Evolutionary conservation across 2,113 vertebrate species (phyloP), one percentile per base, ranked within the genome.

Genomic region (Tenebrosternarchus preto): DNA sequence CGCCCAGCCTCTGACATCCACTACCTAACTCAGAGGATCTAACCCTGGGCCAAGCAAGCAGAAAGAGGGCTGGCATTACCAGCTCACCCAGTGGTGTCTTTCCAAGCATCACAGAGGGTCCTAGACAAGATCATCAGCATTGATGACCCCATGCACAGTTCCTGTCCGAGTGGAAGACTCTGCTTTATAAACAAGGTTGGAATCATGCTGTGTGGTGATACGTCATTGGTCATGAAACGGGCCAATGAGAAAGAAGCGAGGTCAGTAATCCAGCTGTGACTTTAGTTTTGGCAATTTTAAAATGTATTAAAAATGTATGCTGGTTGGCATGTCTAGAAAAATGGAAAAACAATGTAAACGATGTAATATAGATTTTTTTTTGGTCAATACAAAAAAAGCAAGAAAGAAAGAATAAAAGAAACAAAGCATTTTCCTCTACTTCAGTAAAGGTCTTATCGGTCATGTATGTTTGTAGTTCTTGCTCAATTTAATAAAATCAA

Each of bases 1-100:
- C 76, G 33, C 63, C 56, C 24, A 90, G n/a, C 73, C 76, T 87
- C 68, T 76, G 72, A 82, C 93, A 94, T 0, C 66, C 74, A 73
- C 31, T 56, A 64, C 46, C 69, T 15, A 50, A 46, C 19, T 64
- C 68, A 11, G n/a, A 61, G 22, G 39, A 70, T 16, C 36, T 19
- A 78, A 61, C 9, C 27, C 59, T 57, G 27, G 63, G 63, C 60
- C 75, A 78, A 31, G 57, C 22, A 0, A 73, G 6, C 20, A 82
- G 24, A 67, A 79, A 60, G 46, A 76, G n/a, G 29, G 33, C 71
- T 27, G 80, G 24, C 33, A 59, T 25, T 60, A 64, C 67, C 80
- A 80, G 60, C 43, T 67, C 29, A 72, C 17, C 55, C 46, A 60
- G 78, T 78, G 60, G 72, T 67, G 84, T 82, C 56, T 68, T 81